Evolutionary conservation across 2,888 invertebrate genomes (phyloP), one percentile per base, ranked within the genome.

Genomic region (Argyra leucocephala): DNA sequence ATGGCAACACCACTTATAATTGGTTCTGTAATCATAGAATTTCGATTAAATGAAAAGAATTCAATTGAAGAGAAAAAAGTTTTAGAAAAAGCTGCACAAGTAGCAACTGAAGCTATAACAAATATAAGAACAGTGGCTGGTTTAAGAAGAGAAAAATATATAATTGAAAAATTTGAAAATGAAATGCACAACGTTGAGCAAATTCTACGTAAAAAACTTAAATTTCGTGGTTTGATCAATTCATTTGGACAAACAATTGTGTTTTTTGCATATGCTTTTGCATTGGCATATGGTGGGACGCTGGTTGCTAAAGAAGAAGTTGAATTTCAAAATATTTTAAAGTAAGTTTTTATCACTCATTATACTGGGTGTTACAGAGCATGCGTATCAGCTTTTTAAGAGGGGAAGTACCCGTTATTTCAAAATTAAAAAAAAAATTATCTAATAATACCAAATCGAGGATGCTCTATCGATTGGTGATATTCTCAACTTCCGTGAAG

Each of bases 61-160:
- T 81, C 85, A 31, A 75, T 83, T 2, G 78, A 82, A 0, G 88
- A 88, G 70, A 83, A 88, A 66, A 80, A 81, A 67, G 85, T 87
- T 0, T 82, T 87, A 22, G 86, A 89, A 71, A 81, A 81, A 58
- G 88, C 88, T 0, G 86, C 86, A 6, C 86, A 87, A 62, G 86
- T 89, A 23, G 90, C 89, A 0, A 85, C 88, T 0, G 90, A 90
- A 70, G 88, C 89, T 0, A 88, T 90, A 59, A 81, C 83, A 1
- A 88, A 89, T 72, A 87, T 90, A 10, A 81, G 88, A 59, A 90
- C 90, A 0, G 86, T 88, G 9, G 85, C 85, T 0, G 86, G 88
- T 37, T 82, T 89, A 61, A 85, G 85, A 62, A 82, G 84, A 6
- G 90, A 90, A 72, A 80, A 83, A 23, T 81, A 82, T 2, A 83